Evolutionary conservation across 2,888 invertebrate species (phyloP).

Genomic region (Laspeyria flexula): DNA sequence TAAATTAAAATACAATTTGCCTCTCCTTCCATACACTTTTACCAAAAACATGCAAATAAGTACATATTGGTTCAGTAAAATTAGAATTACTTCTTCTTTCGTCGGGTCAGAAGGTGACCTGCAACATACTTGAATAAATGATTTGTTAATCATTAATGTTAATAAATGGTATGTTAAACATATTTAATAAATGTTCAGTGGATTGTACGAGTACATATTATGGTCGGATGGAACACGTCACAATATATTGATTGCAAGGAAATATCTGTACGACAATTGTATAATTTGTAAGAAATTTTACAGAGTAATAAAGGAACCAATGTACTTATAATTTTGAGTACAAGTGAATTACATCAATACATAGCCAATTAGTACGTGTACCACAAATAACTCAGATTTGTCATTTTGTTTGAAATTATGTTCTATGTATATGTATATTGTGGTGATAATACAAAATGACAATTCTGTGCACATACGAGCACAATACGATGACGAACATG

Average conservation of each 20-base stretch:
- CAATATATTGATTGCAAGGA: constrained; percentile 22
- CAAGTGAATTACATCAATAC: constrained; percentile 44
- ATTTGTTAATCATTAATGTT: constrained; percentile 27
- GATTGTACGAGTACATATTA: constrained; percentile 10
- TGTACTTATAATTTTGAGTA: constrained; percentile 48
- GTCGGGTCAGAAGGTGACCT: constrained; percentile 68
- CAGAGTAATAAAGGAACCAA: constrained; percentile 48
- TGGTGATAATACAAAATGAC: constrained; percentile 47
- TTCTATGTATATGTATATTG: constrained; percentile 12
- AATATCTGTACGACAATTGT: constrained; percentile 29
- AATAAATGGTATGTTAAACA: constrained; percentile 12
- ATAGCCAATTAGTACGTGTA: constrained; percentile 58
- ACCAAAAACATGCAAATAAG: constrained; percentile 55
- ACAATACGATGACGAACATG: constrained; percentile 69
- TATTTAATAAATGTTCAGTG: constrained; percentile 16
- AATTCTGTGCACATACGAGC: constrained; percentile 57
- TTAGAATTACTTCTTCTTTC: constrained; percentile 55
- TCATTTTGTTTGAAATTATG: constrained; percentile 39
- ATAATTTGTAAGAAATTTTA: constrained; percentile 32
- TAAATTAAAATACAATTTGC: constrained; percentile 14
- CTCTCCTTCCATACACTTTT: constrained; percentile 38
- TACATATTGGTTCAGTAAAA: constrained; percentile 56
- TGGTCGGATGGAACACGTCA: constrained; percentile 21
- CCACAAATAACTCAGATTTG: constrained; percentile 48
- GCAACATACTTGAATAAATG: constrained; percentile 66